phyloP scores from a whole-genome alignment of 2,888 invertebrate genomes.

The Scaptomyza cyrtandrae region DNA sequence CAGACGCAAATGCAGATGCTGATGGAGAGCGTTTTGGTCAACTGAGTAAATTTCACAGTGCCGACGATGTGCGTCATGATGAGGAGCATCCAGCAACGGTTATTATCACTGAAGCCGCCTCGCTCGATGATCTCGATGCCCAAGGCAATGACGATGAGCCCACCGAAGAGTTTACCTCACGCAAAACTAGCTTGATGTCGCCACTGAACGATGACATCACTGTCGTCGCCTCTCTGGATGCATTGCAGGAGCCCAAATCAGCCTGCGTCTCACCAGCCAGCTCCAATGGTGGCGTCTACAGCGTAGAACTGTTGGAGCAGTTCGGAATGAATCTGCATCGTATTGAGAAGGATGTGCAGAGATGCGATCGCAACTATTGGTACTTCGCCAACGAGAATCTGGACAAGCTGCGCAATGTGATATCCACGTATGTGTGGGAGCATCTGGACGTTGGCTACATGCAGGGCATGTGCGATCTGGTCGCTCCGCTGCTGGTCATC shows the following conservation, averaged over 20 bases:
- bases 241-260: conserved; percentile 85
- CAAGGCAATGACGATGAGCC: conserved; percentile 84
- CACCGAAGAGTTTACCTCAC: conserved; percentile 86
- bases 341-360: conserved; percentile 97
- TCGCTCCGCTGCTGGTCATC: conserved; percentile 95
- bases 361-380: conserved; percentile 97
- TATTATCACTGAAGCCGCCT: conserved; percentile 89
- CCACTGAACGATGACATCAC: conserved; percentile 88
- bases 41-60: conserved; percentile 83
- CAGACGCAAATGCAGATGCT: conserved; percentile 30
- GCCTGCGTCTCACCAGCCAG: conserved; percentile 94
- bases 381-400: conserved; percentile 96
- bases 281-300: conserved; percentile 95
- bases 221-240: conserved; percentile 79
- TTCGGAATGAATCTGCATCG: conserved; percentile 96
- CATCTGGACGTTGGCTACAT: conserved; percentile 97
- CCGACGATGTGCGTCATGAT: conserved; percentile 83
- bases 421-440: conserved; percentile 97
- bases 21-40: conserved; percentile 52
- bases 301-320: conserved; percentile 93
- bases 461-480: conserved; percentile 99
- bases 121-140: conserved; percentile 86
- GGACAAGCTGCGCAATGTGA: conserved; percentile 96
- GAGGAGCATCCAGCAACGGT: conserved; percentile 87
- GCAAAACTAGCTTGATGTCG: conserved; percentile 86